Evolutionary conservation across 2,113 vertebrate genomes (phyloP).

Genomic region (Sander vitreus): DNA sequence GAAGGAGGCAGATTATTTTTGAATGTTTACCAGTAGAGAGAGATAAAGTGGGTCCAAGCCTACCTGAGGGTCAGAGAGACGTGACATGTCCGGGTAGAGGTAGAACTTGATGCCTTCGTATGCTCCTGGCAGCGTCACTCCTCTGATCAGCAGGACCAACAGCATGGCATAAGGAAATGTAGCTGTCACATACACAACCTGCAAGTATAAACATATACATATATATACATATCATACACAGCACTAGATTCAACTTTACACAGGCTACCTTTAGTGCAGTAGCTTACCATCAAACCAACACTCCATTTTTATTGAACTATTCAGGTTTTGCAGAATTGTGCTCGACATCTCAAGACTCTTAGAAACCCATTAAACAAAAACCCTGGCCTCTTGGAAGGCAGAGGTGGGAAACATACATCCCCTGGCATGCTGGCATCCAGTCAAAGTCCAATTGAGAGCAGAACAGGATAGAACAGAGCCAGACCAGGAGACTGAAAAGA

Average conservation of each 20-base stretch:
- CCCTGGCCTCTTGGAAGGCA: constrained; percentile 79
- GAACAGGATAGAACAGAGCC: constrained; percentile 80
- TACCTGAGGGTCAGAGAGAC: constrained; percentile 98
- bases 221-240: not conserved
- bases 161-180: constrained; percentile 98
- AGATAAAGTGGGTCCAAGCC: constrained; percentile 17
- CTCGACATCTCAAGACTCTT: constrained; percentile 79
- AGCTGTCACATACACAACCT: constrained; percentile 98
- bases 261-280: constrained; percentile 26
- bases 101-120: constrained; percentile 97
- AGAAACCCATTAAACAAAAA: constrained; percentile 77
- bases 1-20: not conserved
- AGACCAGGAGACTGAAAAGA: constrained; percentile 79
- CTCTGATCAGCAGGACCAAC: constrained; percentile 93
- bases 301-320: constrained; percentile 54
- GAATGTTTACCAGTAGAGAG: not conserved
- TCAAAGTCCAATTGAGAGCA: constrained; percentile 87
- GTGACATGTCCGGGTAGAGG: constrained; percentile 95
- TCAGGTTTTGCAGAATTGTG: constrained; percentile 72
- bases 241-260: not conserved
- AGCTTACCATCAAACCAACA: constrained; percentile 44
- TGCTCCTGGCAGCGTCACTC: constrained; percentile 94
- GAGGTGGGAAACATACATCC: constrained; percentile 79
- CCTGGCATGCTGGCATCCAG: constrained; percentile 79
- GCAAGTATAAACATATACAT: constrained; percentile 31